A percentile compares a stretch with the other conserved stretches of the same genome.
phyloP scores from a whole-genome alignment of 2,888 invertebrate species.

The Agriopis leucophaearia region DNA sequence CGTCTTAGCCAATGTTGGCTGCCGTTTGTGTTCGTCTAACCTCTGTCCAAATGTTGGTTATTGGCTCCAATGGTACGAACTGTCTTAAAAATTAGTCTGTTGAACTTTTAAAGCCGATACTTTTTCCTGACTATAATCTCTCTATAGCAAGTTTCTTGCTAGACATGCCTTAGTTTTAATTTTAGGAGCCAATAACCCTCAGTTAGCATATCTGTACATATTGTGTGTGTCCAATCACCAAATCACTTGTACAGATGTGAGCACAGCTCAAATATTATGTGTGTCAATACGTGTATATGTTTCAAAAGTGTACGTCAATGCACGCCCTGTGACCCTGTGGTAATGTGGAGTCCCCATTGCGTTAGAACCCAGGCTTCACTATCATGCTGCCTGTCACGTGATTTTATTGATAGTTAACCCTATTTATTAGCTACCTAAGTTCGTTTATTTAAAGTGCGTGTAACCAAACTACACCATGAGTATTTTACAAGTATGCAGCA shows the following conservation, averaged over 20 bases:
- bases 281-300: conserved; percentile 37
- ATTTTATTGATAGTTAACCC: background rate
- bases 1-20: conserved; percentile 55
- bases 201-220: conserved; percentile 44
- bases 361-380: conserved; percentile 5
- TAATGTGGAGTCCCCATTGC: conserved; percentile 26
- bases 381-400: background rate
- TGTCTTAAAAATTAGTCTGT: background rate
- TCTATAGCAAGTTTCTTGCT: background rate
- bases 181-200: conserved; percentile 45
- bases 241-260: conserved; percentile 30
- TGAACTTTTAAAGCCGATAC: too few species aligned
- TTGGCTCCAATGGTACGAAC: conserved; percentile 42
- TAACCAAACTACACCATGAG: background rate
- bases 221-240: conserved; percentile 50
- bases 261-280: conserved; percentile 33
- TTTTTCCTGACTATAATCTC: too few species aligned
- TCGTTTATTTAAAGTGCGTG: conserved; percentile 1
- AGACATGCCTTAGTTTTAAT: conserved; percentile 25
- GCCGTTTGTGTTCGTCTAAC: conserved; percentile 55
- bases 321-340: conserved; percentile 52
- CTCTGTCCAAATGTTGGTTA: conserved; percentile 48
- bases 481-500: background rate
- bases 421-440: conserved; percentile 8
- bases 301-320: conserved; percentile 47